phyloP scores from a whole-genome alignment of 2,888 invertebrate genomes.

The Uloborus plumipes region DNA sequence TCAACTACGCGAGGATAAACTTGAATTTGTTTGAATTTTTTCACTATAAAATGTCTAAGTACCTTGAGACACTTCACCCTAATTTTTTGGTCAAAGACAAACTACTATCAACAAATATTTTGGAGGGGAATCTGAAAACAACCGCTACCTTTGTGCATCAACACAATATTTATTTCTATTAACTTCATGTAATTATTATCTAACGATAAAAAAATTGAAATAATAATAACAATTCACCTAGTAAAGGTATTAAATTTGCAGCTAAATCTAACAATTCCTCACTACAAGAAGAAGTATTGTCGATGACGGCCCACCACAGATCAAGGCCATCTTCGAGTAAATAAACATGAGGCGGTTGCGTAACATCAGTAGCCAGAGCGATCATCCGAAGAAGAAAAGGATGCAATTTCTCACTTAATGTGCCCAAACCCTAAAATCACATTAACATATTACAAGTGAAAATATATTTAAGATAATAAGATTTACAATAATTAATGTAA shows the following conservation, averaged over 20 bases:
- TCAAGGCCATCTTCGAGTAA: slow-evolving; percentile 92
- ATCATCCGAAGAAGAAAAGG: slow-evolving; percentile 78
- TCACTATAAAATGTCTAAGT: no score
- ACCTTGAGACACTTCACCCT: no score
- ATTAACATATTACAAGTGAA: no score
- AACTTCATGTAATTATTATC: no score
- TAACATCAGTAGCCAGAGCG: slow-evolving; percentile 82
- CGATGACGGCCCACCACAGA: slow-evolving; percentile 87
- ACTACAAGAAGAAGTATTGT: slow-evolving; percentile 78
- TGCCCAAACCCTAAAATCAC: slow-evolving; percentile 73
- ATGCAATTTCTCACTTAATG: slow-evolving; percentile 73
- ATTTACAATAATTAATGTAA: slow-evolving; percentile 30
- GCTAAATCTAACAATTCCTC: slow-evolving; percentile 78
- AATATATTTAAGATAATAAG: no score
- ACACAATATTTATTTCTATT: no score
- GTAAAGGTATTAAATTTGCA: slow-evolving; percentile 80
- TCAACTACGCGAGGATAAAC: no score
- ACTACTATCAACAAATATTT: not conserved
- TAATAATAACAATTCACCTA: slow-evolving; percentile 75
- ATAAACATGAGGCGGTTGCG: slow-evolving; percentile 86
- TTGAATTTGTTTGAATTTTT: no score
- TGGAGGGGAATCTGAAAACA: no score
- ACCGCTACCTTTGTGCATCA: no score
- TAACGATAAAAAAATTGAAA: not conserved
- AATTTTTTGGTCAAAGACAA: not conserved